Evolutionary conservation across 2,797 vertebrate genomes (phyloP).

Genomic region (Glyptemys insculpta): DNA sequence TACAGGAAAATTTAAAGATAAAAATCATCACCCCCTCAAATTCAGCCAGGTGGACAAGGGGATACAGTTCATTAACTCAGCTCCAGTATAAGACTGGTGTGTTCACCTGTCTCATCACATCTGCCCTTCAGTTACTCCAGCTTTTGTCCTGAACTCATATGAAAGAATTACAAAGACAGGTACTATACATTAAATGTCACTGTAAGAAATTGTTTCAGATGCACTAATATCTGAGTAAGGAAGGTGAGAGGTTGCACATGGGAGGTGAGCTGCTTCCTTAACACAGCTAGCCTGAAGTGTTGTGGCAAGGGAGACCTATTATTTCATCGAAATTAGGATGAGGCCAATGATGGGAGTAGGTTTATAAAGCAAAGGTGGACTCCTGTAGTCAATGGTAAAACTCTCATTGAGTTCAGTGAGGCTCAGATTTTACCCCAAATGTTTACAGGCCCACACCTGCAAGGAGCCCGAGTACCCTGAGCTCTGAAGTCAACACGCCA

Average conservation of each 20-base stretch:
- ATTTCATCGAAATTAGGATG: constrained; percentile 10
- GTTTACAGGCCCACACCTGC: rapidly evolving
- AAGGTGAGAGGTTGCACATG: background rate
- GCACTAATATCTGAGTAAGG: constrained; percentile 2
- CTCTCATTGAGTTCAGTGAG: background rate
- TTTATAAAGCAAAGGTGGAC: background rate
- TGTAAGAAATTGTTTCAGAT: constrained; percentile 42
- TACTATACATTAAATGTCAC: constrained; percentile 1
- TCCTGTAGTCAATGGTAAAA: background rate
- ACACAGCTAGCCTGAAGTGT: background rate
- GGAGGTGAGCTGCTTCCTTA: background rate
- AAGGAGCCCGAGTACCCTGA: background rate
- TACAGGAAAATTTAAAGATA: constrained; percentile 47
- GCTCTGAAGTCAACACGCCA: background rate
- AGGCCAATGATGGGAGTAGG: background rate
- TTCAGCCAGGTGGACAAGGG: constrained; percentile 49
- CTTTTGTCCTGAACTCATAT: constrained; percentile 28
- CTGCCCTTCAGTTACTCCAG: constrained; percentile 61
- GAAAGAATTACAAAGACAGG: constrained; percentile 60
- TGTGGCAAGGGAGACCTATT: background rate
- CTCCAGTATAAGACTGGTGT: constrained; percentile 6
- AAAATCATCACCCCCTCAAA: constrained; percentile 33
- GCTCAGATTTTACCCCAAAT: background rate
- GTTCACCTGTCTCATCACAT: constrained; percentile 67
- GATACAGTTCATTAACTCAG: constrained; percentile 61